Evolutionary conservation across 2,888 invertebrate species (phyloP), one percentile per base, ranked within the genome.

Genomic region (Neoascia interrupta): DNA sequence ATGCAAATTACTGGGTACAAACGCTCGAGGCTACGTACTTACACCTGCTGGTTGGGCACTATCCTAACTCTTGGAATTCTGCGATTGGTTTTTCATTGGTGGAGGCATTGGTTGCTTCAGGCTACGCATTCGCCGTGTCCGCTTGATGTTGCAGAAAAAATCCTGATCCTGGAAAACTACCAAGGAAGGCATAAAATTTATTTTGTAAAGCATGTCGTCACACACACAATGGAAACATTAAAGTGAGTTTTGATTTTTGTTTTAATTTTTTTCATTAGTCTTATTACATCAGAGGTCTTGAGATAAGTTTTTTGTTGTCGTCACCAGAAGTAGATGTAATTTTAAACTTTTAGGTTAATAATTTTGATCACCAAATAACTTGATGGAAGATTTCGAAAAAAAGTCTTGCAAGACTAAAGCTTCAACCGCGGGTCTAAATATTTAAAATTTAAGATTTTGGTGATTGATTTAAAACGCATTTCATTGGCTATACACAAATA

Each of bases 41-140:
- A 84, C 13, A 63, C 88, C 1, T 88, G 88, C 54, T 89, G 88
- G 87, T 56, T 86, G 3, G 85, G 84, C 37, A 86, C 89, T 54
- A 84, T 85, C 6, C 53, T 95, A 51, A 94, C 94, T 0, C 91
- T 90, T 34, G 97, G 97, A 1, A 85, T 96, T 0, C 91, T 97
- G 0, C 91, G 96, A 73, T 91, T 97, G 82, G 86, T 97, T 81
- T 94, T 96, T 89, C 96, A 97, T 88, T 97, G 97, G 97, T 91
- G 93, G 84, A 96, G 96, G 0, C 94, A 93, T 81, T 94, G 94
- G 91, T 92, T 93, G 88, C 90, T 97, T 8, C 91, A 92, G 76
- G 92, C 92, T 16, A 96, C 96, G 0, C 94, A 94, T 84, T 89
- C 90, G 8, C 90, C 90, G 68, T 95, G 95, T 85, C 89, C 92